A percentile compares a stretch with the other conserved stretches of the same genome.
These are phyloP conservation scores for Arvicanthis niloticus DNA, from an alignment of 2,113 vertebrate genomes.

Conservation along the genomic window DNA sequence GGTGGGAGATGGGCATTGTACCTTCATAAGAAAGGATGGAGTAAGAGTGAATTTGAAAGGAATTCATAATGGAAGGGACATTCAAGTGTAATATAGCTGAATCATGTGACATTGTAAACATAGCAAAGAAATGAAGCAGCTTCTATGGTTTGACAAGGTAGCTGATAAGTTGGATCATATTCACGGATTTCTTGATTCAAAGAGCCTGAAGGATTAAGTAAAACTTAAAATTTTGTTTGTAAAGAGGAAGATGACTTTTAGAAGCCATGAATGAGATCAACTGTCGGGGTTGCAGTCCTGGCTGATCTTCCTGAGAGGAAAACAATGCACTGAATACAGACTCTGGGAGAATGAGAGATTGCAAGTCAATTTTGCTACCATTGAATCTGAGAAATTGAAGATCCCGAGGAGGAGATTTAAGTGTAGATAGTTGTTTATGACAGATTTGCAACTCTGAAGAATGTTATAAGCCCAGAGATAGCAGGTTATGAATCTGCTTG, in stretches of 20 bases:
- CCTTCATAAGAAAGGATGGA: fast-evolving
- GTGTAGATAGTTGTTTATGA: constrained; percentile 43
- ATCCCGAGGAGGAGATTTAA: no score
- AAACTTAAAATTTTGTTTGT: background rate
- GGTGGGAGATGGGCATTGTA: background rate
- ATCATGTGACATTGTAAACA: background rate
- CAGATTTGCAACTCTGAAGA: constrained; percentile 36
- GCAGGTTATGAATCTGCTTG: constrained; percentile 57
- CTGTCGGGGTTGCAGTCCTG: background rate
- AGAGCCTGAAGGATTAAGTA: background rate
- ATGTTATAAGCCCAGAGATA: constrained; percentile 32
- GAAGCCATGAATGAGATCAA: background rate
- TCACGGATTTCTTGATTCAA: background rate
- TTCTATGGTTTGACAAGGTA: background rate
- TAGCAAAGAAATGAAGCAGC: background rate
- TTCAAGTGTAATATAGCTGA: background rate
- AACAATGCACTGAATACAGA: background rate
- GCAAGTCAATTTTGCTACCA: constrained; percentile 40
- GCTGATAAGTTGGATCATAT: background rate
- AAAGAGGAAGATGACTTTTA: background rate
- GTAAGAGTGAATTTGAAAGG: background rate
- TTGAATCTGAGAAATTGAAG: constrained; percentile 54
- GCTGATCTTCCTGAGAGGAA: background rate
- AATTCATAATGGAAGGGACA: background rate
- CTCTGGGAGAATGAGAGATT: background rate